Conservation (phyloP, 1,140 invertebrate genomes). For the Heliconius eleuchia region DNA sequence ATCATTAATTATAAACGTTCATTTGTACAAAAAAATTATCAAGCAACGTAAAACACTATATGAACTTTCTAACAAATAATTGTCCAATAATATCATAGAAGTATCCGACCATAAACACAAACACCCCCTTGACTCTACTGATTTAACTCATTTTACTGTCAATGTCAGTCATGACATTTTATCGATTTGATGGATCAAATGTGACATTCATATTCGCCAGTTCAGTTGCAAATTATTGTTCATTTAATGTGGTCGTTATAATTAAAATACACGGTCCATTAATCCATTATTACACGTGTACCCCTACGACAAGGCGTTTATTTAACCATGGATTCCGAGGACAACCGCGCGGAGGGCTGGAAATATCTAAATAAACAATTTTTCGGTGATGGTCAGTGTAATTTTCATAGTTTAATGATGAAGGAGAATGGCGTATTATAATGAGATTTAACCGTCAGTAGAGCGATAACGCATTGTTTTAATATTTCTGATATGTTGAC, state of each 20-base stretch:
- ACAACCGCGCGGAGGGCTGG: constrained; percentile 78
- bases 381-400: constrained; percentile 76
- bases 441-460: constrained; percentile 13
- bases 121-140: background rate
- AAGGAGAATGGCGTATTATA: constrained; percentile 28
- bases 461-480: constrained; percentile 2
- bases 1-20: too few species aligned
- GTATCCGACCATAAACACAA: constrained; percentile 17
- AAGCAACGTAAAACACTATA: too few species aligned
- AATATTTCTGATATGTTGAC: constrained; percentile 3
- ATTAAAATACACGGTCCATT: constrained; percentile 17
- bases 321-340: constrained; percentile 60
- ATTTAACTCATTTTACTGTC: constrained; percentile 1
- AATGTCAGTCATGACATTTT: constrained; percentile 30
- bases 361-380: constrained; percentile 80
- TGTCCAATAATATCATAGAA: background rate
- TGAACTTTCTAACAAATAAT: background rate
- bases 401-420: constrained; percentile 14
- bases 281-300: constrained; percentile 28
- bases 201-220: constrained; percentile 23
- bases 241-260: constrained; percentile 25
- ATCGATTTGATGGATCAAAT: constrained; percentile 30
- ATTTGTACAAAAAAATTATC: too few species aligned
- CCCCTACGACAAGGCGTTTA: constrained; percentile 19
- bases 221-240: constrained; percentile 36